Percentiles rank a stretch among this genome's conserved stretches.
Conservation (phyloP, 2,113 vertebrate species). For the Zosterops borbonicus region DNA sequence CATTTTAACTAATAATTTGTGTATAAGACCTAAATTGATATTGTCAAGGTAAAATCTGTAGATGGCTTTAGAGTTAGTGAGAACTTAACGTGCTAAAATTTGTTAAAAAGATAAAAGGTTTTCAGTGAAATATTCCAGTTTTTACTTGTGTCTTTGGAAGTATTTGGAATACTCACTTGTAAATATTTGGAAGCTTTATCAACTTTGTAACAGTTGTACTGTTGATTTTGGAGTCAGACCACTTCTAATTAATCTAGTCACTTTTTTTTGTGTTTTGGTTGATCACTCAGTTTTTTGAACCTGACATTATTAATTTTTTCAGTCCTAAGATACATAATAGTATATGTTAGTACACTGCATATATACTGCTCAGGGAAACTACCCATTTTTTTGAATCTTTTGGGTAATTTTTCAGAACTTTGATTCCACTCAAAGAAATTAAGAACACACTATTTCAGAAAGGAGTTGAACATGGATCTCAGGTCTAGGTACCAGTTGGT, state of each 20-base stretch:
- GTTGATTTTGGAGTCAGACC: neutral
- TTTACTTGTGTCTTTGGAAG: neutral
- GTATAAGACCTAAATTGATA: neutral
- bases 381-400: neutral
- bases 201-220: neutral
- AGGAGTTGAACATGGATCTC: neutral
- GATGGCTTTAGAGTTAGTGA: neutral
- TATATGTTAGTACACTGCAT: neutral
- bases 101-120: neutral
- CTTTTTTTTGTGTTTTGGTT: neutral
- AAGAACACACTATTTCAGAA: neutral
- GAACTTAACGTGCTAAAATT: neutral
- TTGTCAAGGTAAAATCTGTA: neutral
- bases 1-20: neutral
- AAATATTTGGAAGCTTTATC: neutral
- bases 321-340: neutral
- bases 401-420: neutral
- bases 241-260: neutral
- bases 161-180: too few relatives aligned
- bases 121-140: neutral
- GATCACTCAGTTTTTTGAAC: neutral
- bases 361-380: neutral
- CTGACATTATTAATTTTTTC: neutral
- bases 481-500: constrained; percentile 25
- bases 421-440: neutral